Evolutionary conservation across 2,888 invertebrate species (phyloP), one percentile per base, ranked within the genome.

Genomic region (Drosophila peninsularis): DNA sequence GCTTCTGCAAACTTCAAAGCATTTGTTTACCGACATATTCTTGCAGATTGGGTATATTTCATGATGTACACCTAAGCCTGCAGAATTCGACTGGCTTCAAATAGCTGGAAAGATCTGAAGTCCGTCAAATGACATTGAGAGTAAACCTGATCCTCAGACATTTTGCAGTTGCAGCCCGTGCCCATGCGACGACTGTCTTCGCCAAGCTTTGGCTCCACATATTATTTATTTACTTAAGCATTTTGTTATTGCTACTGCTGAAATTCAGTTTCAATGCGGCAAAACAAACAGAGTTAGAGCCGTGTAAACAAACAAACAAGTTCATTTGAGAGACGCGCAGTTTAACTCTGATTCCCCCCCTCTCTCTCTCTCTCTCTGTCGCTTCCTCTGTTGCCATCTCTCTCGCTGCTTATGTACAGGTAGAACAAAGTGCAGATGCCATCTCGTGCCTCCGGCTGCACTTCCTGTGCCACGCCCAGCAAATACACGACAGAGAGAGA

Each of bases 381-480:
- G 11, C 11, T 42, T 41, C 7, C 55, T 52, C 6, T 42, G 11
- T 66, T 11, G 14, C 30, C 39, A 3, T 44, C 47, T 57, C 30
- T 62, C 7, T 21, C 30, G 19, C 7, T 41, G 32, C 37, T 24
- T 13, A 45, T 7, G 47, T 72, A 88, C 83, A 83, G 83, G 83
- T 83, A 83, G 50, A 11, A 17, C 36, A 21, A 50, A 45, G n/a
- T 60, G 65, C 53, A 62, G 78, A 76, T 76, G 62, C 24, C 64
- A 80, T 67, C 69, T 65, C 10, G 30, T 39, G 53, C 50, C 58
- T 44, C 68, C 57, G 53, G 63, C 61, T 73, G 69, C 78, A 82
- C 84, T 88, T 83, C 83, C 83, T 83, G 83, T 86, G 89, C 84
- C 87, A 83, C 83, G 88, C 83, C 88, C 88, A 67, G 41, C 34